These are phyloP conservation scores for Andrena dorsata DNA, from an alignment of 2,888 invertebrate genomes.

Conservation along the genomic window DNA sequence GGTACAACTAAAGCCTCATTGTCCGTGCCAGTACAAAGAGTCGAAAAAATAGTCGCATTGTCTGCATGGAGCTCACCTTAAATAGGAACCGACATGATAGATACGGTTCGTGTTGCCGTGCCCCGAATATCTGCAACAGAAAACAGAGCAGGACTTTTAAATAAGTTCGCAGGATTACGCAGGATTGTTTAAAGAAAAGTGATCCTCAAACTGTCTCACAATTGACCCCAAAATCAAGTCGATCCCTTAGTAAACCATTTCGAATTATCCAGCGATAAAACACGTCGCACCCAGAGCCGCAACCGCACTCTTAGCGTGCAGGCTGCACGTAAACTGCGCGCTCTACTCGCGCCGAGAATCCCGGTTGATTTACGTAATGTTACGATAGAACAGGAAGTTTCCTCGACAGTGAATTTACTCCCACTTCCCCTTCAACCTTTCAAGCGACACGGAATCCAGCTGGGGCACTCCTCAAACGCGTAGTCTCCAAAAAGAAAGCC, in stretches of 20 bases:
- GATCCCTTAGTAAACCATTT: too few species aligned
- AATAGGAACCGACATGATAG: constrained; percentile 77
- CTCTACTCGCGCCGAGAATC: constrained; percentile 31
- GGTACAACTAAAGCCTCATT: constrained; percentile 9
- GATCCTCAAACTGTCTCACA: too few species aligned
- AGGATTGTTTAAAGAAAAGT: too few species aligned
- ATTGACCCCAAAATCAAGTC: too few species aligned
- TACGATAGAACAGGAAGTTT: constrained; percentile 36
- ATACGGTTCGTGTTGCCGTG: constrained; percentile 73
- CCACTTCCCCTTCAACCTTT: constrained; percentile 34
- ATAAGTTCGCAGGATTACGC: too few species aligned
- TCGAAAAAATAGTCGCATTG: neutral
- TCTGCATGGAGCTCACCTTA: constrained; percentile 74
- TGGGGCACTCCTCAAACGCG: neutral
- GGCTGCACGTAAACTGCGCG: constrained; percentile 40
- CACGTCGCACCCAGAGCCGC: constrained; percentile 15
- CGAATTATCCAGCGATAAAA: constrained; percentile 9
- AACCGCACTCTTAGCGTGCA: constrained; percentile 9
- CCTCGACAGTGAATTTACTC: constrained; percentile 42
- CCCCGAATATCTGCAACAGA: constrained; percentile 79
- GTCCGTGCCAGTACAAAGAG: constrained; percentile 5
- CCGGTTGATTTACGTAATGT: constrained; percentile 53
- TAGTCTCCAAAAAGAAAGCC: too few species aligned
- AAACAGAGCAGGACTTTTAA: constrained; percentile 13
- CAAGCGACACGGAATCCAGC: constrained; percentile 4